Evolutionary conservation across 2,797 vertebrate species (phyloP).

Genomic region (Falco concolor): DNA sequence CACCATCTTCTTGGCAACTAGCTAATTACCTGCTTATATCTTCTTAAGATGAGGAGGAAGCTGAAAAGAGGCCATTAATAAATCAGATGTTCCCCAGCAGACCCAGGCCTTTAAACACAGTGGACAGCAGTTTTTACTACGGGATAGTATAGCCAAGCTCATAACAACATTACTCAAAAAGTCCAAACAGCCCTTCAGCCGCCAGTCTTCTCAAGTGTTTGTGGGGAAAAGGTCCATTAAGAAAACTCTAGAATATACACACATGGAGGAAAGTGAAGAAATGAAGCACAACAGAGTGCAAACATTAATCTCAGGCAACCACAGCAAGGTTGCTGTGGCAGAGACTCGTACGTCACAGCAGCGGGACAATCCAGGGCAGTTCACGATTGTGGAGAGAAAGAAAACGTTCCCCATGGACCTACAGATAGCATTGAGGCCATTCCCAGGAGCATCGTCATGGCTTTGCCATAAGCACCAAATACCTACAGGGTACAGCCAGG

Average conservation of each 20-base stretch:
- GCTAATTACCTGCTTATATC: conserved; percentile 65
- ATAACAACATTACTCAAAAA: conserved; percentile 61
- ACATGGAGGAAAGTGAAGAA: conserved; percentile 37
- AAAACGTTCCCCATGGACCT: neutral
- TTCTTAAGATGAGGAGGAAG: conserved; percentile 65
- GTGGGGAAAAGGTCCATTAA: conserved; percentile 37
- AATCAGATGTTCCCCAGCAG: conserved; percentile 50
- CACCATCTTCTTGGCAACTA: conserved; percentile 44
- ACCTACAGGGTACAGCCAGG: neutral
- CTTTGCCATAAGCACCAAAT: neutral
- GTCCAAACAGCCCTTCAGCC: conserved; percentile 53
- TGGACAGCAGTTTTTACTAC: conserved; percentile 43
- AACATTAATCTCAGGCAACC: neutral
- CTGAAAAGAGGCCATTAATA: conserved; percentile 50
- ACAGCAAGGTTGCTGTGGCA: neutral
- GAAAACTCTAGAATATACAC: conserved; percentile 42
- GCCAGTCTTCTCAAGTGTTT: conserved; percentile 50
- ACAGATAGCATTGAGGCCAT: neutral
- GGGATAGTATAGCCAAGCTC: conserved; percentile 34
- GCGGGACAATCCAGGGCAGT: neutral
- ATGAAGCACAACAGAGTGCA: neutral
- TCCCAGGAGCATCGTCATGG: neutral
- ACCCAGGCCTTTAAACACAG: conserved; percentile 38
- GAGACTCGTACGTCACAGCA: rapidly evolving
- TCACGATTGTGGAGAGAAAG: neutral